Percentiles rank a stretch among this genome's conserved stretches.
phyloP scores from a whole-genome alignment of 2,113 vertebrate genomes.

The western clawed frog (Xenopus tropicalis) region UCB_Xtro_10.0 CM004447.2:13804501-13805000 shows the following conservation, averaged over 20 bases:
- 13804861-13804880: no score
- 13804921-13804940: no score
- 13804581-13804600: constrained; percentile 85
- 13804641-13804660: constrained; percentile 87
- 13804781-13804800: constrained; percentile 52
- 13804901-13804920: no score
- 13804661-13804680: constrained; percentile 88
- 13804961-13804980: no score
- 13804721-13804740: constrained; percentile 68
- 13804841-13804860: no score
- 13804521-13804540: constrained; percentile 5
- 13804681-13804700: constrained; percentile 76
- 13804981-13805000: no score
- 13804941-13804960: no score
- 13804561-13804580: constrained; percentile 91
- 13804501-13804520: constrained; percentile 48
- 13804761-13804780: constrained; percentile 9
- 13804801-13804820: no score
- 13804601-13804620: constrained; percentile 94
- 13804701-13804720: constrained; percentile 66
- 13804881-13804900: no score
- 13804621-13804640: constrained; percentile 89
- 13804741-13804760: constrained; percentile 63
- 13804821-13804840: no score
- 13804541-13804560: constrained; percentile 70